Percentiles rank a stretch among this genome's conserved stretches.
Evolutionary conservation across 2,113 vertebrate genomes (phyloP).

Genomic region (Erythrocercus mccallii): DNA sequence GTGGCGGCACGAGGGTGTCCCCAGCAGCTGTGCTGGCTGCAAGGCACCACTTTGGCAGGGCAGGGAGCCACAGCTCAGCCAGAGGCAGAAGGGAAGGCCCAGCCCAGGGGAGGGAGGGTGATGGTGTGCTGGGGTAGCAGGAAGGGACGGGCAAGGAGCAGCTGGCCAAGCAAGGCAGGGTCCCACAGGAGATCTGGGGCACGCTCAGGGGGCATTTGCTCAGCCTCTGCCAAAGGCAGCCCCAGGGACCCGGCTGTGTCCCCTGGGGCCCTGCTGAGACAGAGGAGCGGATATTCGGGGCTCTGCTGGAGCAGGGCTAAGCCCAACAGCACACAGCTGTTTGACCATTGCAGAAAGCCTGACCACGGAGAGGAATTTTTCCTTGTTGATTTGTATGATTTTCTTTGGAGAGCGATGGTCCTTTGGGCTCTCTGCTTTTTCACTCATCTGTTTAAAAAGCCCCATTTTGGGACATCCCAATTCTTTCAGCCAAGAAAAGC

Average conservation of each 20-base stretch:
- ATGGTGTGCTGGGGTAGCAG: not conserved
- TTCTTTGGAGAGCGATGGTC: constrained; percentile 42
- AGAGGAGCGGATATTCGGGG: not conserved
- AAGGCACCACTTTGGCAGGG: not conserved
- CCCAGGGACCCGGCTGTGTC: not conserved
- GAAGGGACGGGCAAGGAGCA: not conserved
- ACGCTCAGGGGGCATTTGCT: rapidly evolving
- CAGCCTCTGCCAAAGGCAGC: not conserved
- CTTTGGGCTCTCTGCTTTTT: constrained; percentile 54
- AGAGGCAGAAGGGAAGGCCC: not conserved
- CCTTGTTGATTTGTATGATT: constrained; percentile 40
- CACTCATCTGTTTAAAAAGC: constrained; percentile 49
- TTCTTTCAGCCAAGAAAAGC: constrained; percentile 39
- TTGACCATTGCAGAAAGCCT: not conserved
- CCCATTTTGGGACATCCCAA: constrained; percentile 55
- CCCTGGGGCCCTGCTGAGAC: not conserved
- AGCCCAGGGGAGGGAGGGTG: not conserved
- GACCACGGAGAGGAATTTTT: constrained; percentile 4
- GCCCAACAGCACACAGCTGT: constrained; percentile 29
- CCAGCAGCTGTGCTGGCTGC: not conserved
- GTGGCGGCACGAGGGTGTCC: not conserved
- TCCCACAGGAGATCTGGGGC: not conserved
- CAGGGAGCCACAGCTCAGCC: not conserved
- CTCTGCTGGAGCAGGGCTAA: not conserved
- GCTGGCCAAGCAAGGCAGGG: rapidly evolving